Percentiles rank a stretch among this genome's conserved stretches.
Evolutionary conservation across 2,888 invertebrate species (phyloP).

Genomic region (Helobdella robusta): DNA sequence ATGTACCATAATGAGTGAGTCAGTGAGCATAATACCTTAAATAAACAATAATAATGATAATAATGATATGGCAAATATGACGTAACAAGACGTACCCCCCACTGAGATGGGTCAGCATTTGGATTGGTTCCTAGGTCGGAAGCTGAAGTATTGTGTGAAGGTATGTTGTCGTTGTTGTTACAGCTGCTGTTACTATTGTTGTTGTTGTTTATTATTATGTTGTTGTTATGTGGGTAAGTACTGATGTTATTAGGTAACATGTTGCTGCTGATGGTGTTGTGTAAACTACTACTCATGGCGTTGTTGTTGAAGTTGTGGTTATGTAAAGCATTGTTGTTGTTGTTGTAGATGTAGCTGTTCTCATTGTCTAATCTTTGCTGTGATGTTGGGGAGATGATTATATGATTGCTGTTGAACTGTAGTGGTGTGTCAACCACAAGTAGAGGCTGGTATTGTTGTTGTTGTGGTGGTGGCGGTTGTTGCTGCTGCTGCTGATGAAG

Average conservation of each 20-base stretch:
- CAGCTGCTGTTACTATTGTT: not conserved
- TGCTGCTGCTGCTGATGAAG: too few species aligned
- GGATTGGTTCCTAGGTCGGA: not conserved
- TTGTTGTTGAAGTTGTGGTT: not conserved
- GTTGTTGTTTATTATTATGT: not conserved
- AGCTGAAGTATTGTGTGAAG: not conserved
- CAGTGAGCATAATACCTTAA: too few species aligned
- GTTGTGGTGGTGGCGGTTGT: too few species aligned
- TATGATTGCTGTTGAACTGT: too few species aligned
- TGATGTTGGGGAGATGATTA: too few species aligned
- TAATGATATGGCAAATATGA: too few species aligned
- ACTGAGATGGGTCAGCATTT: conserved; percentile 9
- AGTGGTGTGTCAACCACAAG: too few species aligned
- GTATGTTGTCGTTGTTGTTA: not conserved
- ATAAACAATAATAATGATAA: too few species aligned
- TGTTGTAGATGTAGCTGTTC: too few species aligned
- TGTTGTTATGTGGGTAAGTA: not conserved
- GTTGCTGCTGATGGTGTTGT: not conserved
- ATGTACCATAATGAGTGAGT: not conserved
- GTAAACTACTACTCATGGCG: not conserved
- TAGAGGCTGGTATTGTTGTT: too few species aligned
- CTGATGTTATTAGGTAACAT: not conserved
- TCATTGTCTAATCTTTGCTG: too few species aligned
- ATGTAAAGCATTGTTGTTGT: not conserved
- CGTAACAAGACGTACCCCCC: conserved; percentile 13